phyloP scores from a whole-genome alignment of 1,140 invertebrate species.

The Nasonia giraulti region DNA sequence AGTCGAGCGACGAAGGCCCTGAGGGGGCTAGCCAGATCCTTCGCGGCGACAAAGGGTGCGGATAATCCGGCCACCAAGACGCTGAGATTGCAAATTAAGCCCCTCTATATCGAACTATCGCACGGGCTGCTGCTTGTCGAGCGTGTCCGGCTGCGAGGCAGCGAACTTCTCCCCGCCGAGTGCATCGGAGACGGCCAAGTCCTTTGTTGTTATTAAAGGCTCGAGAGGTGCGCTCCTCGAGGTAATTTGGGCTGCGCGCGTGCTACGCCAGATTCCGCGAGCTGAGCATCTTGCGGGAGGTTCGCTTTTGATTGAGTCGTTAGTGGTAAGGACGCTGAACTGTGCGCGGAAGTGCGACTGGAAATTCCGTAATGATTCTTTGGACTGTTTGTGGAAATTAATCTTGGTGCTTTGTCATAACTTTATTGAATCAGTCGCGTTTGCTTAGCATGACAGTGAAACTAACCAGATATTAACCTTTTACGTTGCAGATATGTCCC shows the following conservation, averaged over 20 bases:
- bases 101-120: slow-evolving; percentile 3
- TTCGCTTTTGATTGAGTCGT: neutral
- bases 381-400: neutral
- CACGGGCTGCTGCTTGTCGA: neutral
- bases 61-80: slow-evolving; percentile 10
- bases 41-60: neutral
- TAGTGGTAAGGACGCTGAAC: neutral
- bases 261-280: neutral
- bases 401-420: no score
- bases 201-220: slow-evolving; percentile 19
- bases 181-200: neutral
- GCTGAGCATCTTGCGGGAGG: no score
- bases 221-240: no score
- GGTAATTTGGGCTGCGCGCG: neutral
- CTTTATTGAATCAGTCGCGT: no score
- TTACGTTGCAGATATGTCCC: neutral
- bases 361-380: neutral
- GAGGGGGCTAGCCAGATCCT: neutral
- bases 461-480: neutral
- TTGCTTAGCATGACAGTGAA: neutral
- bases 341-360: no score
- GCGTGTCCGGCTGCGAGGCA: neutral
- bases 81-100: slow-evolving; percentile 29
- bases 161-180: neutral
- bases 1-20: neutral